Base-by-base conservation (phyloP, 2,797 vertebrate species). In the Leucoraja ocellata region DNA sequence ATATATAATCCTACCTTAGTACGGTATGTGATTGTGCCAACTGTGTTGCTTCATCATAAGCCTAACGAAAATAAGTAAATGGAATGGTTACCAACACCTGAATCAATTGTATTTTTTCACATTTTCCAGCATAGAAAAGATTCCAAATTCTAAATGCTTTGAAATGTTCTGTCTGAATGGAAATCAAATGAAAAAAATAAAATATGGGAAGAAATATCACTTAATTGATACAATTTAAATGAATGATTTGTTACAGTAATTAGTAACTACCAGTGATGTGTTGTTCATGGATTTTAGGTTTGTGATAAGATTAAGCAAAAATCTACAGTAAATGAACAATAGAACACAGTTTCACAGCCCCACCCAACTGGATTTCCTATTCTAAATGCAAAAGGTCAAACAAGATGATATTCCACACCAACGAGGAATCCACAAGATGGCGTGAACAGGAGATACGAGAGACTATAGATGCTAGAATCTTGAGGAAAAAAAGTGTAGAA, bases 21-120 rank as follows among this genome's bases (percentile, higher is more conserved):
- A 95, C 83, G 92, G 88, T 94, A 90, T 95, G 94, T 94, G 94
- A 96, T 88, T 93, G 94, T 76, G 94, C 93, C 93, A 58, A 76
- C 93, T 93, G 1, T 63, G 61, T 61, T 28, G 32, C 39, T 93
- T 93, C 93, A 84, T 94, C 76, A 95, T 74, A 91, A 91, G 8
- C 68, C 90, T 91, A 91, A 65, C 73, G 36, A 91, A 28, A 74
- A n/a, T 68, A 90, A 36, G 16, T 25, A 5, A 91, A n/a, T 9
- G 32, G 16, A 91, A 39, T 73, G 10, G 71, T 74, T 54, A 91
- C 32, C 23, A 36, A 54, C 4, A 73, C 1, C 21, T 9, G 18
- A 39, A 71, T 71, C 23, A 81, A 39, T 68, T 54, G 46, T 18
- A 14, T 23, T 21, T 90, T 91, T 91, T 91, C 32, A 73, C 13